Conservation (phyloP, 2,888 invertebrate species). For the Andrena minutula region DNA sequence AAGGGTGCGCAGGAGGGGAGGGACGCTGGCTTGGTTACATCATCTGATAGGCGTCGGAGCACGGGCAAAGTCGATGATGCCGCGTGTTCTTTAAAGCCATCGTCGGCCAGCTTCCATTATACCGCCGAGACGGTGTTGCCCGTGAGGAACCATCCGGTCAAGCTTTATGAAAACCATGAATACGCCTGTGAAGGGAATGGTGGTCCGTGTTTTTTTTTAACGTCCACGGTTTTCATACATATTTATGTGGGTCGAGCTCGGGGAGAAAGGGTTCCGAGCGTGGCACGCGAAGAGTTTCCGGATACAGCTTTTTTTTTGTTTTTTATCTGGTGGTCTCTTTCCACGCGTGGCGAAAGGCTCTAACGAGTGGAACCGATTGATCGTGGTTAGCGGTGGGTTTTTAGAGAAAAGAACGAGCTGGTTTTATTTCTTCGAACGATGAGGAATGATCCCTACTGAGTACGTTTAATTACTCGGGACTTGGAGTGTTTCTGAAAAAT, state of each 20-base stretch:
- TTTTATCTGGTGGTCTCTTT: too few relatives aligned
- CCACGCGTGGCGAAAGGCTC: too few relatives aligned
- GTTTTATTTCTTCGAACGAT: neutral
- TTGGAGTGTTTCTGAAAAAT: slow-evolving; percentile 21
- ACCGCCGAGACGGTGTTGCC: slow-evolving; percentile 36
- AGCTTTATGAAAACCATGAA: slow-evolving; percentile 47
- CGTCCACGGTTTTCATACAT: slow-evolving; percentile 22
- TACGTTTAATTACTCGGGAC: slow-evolving; percentile 2
- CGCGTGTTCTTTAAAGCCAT: slow-evolving; percentile 63
- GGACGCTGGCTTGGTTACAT: slow-evolving; percentile 69
- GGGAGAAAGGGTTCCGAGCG: neutral
- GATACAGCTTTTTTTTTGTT: neutral
- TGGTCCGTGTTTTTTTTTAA: slow-evolving; percentile 23
- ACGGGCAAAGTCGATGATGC: slow-evolving; percentile 66
- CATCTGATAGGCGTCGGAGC: slow-evolving; percentile 64
- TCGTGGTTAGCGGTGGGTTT: too few relatives aligned
- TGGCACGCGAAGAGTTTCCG: slow-evolving; percentile 1
- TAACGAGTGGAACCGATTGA: too few relatives aligned
- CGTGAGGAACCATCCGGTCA: slow-evolving; percentile 46
- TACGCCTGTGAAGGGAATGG: slow-evolving; percentile 3
- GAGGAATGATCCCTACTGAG: neutral
- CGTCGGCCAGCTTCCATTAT: slow-evolving; percentile 49
- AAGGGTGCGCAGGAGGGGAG: slow-evolving; percentile 14
- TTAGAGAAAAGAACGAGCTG: neutral
- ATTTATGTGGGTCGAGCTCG: slow-evolving; percentile 14